phyloP scores from a whole-genome alignment of 2,888 invertebrate genomes.

The Drosophila paramelanica region DNA sequence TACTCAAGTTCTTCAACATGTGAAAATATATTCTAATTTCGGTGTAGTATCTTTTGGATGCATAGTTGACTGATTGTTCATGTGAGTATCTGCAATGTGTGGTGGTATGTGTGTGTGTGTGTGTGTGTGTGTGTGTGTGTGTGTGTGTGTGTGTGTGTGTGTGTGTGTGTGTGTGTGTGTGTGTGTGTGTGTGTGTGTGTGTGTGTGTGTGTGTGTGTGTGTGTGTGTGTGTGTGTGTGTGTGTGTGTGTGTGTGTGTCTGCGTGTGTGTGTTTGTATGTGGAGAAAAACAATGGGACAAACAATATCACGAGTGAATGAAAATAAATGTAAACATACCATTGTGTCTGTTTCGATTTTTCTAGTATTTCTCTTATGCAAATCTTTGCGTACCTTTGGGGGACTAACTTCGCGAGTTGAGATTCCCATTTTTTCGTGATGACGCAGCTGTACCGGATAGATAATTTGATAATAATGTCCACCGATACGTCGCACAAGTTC shows the following conservation, averaged over 20 bases:
- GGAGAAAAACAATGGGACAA: slow-evolving; percentile 33
- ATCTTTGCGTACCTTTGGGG: slow-evolving; percentile 91
- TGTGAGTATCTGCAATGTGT: neutral
- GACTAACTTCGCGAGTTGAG: slow-evolving; percentile 95
- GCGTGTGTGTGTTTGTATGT: no score
- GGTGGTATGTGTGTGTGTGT: neutral
- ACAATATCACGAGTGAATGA: slow-evolving; percentile 41
- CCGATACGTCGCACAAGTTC: slow-evolving; percentile 96
- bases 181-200: no score
- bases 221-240: no score
- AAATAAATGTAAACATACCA: slow-evolving; percentile 85
- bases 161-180: no score
- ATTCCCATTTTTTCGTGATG: slow-evolving; percentile 98
- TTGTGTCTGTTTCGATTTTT: slow-evolving; percentile 84
- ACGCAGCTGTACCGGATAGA: slow-evolving; percentile 96
- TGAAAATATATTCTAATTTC: neutral
- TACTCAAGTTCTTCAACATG: neutral
- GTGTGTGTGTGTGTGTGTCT: no score
- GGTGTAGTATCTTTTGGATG: neutral
- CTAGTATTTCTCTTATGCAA: slow-evolving; percentile 84
- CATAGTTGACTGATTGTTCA: slow-evolving; percentile 4
- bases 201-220: no score
- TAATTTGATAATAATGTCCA: slow-evolving; percentile 96
- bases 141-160: no score
- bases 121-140: no score